Conservation (phyloP, 2,797 vertebrate genomes). For the Poecilia velifera region DNA sequence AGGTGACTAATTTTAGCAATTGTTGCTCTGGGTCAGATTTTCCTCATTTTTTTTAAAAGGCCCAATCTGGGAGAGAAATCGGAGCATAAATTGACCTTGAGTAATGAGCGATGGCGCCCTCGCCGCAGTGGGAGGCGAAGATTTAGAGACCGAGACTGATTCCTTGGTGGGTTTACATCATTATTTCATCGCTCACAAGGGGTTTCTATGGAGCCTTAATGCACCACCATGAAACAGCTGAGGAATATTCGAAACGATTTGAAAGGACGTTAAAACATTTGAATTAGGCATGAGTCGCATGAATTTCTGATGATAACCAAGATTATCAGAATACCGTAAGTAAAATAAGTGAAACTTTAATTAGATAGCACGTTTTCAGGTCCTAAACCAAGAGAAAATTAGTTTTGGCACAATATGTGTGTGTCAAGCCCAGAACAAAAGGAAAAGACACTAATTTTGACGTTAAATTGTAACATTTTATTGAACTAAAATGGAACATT, state of each 20-base stretch:
- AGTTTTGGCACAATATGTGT: neutral
- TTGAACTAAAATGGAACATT: no score
- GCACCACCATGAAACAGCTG: neutral
- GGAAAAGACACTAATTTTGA: neutral
- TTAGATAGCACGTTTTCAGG: neutral
- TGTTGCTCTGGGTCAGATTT: slow-evolving; percentile 62
- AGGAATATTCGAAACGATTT: neutral
- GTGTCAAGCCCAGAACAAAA: neutral
- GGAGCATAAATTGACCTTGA: slow-evolving; percentile 56
- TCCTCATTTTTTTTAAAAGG: slow-evolving; percentile 55
- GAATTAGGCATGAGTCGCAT: neutral
- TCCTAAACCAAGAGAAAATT: neutral
- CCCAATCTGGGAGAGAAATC: slow-evolving; percentile 65
- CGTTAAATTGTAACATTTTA: neutral
- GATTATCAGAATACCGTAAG: neutral
- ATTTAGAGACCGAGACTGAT: neutral
- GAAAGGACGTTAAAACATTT: neutral
- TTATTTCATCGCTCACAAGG: slow-evolving; percentile 20
- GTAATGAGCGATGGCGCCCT: slow-evolving; percentile 52
- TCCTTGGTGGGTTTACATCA: slow-evolving; percentile 15
- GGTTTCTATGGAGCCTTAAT: neutral
- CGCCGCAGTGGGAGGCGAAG: slow-evolving; percentile 23
- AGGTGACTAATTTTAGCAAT: slow-evolving; percentile 73
- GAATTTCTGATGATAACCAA: neutral
- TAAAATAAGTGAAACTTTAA: neutral